phyloP scores from a whole-genome alignment of 2,113 vertebrate species.

The Brachionichthys hirsutus region DNA sequence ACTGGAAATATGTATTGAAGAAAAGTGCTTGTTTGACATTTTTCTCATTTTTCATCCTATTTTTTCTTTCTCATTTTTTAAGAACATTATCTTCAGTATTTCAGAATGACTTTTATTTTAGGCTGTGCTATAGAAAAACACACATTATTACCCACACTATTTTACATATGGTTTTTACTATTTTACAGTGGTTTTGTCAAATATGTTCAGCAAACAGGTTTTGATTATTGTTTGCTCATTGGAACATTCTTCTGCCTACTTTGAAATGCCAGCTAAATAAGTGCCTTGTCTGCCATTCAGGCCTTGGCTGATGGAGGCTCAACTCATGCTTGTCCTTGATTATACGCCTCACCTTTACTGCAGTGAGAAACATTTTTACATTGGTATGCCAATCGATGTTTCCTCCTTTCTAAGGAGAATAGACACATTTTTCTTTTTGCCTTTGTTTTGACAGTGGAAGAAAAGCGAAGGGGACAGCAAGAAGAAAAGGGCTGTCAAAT shows the following conservation, averaged over 20 bases:
- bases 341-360: constrained; percentile 52
- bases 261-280: not conserved
- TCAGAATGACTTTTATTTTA: not conserved
- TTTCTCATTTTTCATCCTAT: constrained; percentile 1
- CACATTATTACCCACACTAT: not conserved
- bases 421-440: constrained; percentile 8
- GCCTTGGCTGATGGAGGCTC: constrained; percentile 20
- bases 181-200: not conserved
- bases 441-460: not conserved
- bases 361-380: constrained; percentile 12
- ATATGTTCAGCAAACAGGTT: not conserved
- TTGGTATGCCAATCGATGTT: constrained; percentile 17
- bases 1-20: constrained; percentile 16
- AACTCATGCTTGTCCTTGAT: constrained; percentile 24
- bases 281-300: constrained; percentile 21
- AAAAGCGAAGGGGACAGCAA: constrained; percentile 1
- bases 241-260: not conserved
- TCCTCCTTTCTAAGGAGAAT: constrained; percentile 17
- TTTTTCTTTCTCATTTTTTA: not conserved
- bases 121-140: too few species aligned
- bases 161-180: not conserved
- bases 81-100: not conserved
- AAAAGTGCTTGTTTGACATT: constrained; percentile 2
- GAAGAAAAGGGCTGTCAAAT: constrained; percentile 6
- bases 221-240: not conserved